Percentiles rank a stretch among this genome's conserved stretches.
Conservation (phyloP, 2,888 invertebrate genomes). For the Drosophila koepferae region DNA sequence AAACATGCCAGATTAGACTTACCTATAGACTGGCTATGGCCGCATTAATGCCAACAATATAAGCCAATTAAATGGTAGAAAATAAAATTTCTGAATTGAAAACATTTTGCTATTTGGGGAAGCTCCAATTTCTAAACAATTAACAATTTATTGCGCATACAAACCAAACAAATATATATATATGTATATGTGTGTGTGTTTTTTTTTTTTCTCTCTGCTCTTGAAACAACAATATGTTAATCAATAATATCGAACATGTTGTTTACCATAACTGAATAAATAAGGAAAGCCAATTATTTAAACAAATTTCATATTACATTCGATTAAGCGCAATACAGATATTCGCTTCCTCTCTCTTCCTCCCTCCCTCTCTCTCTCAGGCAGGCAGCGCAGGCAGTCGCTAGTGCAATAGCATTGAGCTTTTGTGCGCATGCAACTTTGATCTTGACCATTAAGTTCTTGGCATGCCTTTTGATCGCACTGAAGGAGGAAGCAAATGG, state of each 20-base stretch:
- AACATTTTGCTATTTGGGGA: background rate
- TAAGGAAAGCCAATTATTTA: conserved; percentile 18
- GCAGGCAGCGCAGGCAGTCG: conserved; percentile 1
- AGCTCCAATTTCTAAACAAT: conserved; percentile 5
- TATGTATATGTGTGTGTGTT: background rate
- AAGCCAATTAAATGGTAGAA: background rate
- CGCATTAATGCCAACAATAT: conserved; percentile 1
- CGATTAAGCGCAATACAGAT: background rate
- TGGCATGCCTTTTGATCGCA: conserved; percentile 6
- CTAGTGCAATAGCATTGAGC: conserved; percentile 10
- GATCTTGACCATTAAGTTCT: conserved; percentile 25
- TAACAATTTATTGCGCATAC: background rate
- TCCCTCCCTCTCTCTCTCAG: background rate
- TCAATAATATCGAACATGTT: conserved; percentile 3
- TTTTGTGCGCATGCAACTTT: conserved; percentile 19
- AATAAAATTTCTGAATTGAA: conserved; percentile 2
- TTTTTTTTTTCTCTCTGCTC: background rate
- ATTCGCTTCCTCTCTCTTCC: background rate
- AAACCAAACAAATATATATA: background rate
- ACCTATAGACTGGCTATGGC: background rate
- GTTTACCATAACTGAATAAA: conserved; percentile 9
- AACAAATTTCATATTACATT: conserved; percentile 9
- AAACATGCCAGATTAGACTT: background rate
- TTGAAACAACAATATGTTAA: conserved; percentile 4
- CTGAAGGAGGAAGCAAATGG: background rate